phyloP scores from a whole-genome alignment of 1,140 invertebrate species.

The Prorops nasuta region DNA sequence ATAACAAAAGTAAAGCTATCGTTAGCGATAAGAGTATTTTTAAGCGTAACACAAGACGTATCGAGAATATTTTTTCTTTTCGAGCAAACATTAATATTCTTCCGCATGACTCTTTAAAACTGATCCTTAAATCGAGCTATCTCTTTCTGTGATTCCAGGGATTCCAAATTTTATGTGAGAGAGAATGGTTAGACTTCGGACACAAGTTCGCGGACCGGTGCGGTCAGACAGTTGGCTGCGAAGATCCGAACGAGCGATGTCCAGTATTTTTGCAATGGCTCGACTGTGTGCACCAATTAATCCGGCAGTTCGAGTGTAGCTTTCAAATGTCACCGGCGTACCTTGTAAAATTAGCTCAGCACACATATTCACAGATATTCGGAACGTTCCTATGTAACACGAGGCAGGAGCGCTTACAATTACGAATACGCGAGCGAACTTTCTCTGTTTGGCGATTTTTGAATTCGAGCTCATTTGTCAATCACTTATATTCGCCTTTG shows the following conservation, averaged over 20 bases:
- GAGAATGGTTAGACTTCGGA: conserved; percentile 95
- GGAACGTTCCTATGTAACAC: conserved; percentile 96
- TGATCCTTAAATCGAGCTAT: neutral
- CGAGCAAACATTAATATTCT: neutral
- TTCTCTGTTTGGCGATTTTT: conserved; percentile 89
- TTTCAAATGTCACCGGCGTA: conserved; percentile 95
- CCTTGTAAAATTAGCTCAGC: conserved; percentile 92
- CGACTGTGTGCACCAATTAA: conserved; percentile 92
- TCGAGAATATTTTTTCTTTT: too few relatives aligned
- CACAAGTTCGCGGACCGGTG: conserved; percentile 96
- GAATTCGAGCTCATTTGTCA: conserved; percentile 73
- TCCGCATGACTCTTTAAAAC: neutral
- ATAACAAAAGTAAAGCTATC: too few relatives aligned
- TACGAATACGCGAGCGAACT: conserved; percentile 69
- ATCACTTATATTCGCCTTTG: conserved; percentile 77
- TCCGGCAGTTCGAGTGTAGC: conserved; percentile 83
- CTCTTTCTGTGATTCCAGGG: conserved; percentile 62
- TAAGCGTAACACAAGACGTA: neutral
- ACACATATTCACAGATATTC: conserved; percentile 94
- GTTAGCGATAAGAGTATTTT: too few relatives aligned
- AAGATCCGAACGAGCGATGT: conserved; percentile 88
- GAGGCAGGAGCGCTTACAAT: conserved; percentile 69
- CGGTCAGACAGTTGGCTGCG: conserved; percentile 77
- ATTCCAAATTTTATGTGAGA: conserved; percentile 86
- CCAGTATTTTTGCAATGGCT: conserved; percentile 98